Base-by-base conservation (phyloP, 2,888 invertebrate species). In the Anodontia alba region DNA sequence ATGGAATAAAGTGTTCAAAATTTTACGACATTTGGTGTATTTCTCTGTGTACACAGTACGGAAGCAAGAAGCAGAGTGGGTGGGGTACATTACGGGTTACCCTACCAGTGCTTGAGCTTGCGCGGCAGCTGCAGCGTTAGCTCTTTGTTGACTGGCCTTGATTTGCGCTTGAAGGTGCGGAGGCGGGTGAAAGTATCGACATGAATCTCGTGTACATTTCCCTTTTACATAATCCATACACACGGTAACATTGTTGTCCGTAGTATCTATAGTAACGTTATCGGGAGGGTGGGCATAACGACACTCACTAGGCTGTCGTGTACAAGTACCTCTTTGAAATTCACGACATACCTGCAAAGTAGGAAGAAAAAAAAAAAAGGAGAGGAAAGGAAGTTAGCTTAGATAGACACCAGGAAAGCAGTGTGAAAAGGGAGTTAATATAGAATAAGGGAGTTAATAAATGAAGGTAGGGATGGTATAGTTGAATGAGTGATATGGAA, bases 141-240 rank as follows among this genome's bases (percentile, higher is more conserved):
- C 94, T 91, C 94, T 89, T 91, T 94, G 94, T 97, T 98, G 98
- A 86, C 92, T 91, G 96, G 98, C 98, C 89, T 93, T 93, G 81
- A 94, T 92, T 91, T 96, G 97, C 69, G 92, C 93, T 91, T 96
- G 97, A 96, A 99, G 98, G 97, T 99, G 98, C 97, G 98, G 97
- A 96, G 98, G 98, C 96, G 98, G 98, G 97, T 99, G 98, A 97
- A 98, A 98, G 98, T 98, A 98, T 97, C 98, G 98, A 97, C 99
- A 99, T 96, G 98, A 98, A 96, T 98, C 98, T 96, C 98, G 98
- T 96, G 97, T 97, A 97, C 98, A 98, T 97, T 94, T 94, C 86
- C 94, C 94, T 91, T 94, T 94, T 86, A 98, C 97, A 96, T 98
- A 98, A 97, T 99, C 98, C 98, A 98, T 98, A 98, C 99, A 99